These are phyloP conservation scores for Lates japonicus DNA, from an alignment of 2,797 vertebrate species.

Conservation along the genomic window DNA sequence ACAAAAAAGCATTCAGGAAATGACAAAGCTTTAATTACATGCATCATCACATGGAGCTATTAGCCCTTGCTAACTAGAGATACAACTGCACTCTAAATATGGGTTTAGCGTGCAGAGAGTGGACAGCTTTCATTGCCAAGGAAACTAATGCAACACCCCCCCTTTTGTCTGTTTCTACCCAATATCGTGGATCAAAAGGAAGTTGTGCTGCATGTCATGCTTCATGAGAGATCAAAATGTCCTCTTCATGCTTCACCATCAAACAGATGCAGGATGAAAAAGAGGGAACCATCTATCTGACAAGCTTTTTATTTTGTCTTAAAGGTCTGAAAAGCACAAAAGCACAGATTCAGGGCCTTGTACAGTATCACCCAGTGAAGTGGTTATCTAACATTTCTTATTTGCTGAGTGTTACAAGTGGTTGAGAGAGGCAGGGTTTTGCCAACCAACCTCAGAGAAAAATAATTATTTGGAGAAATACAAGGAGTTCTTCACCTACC, in stretches of 20 bases:
- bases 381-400: slow-evolving; percentile 24
- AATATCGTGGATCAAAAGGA: slow-evolving; percentile 67
- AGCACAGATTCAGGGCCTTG: not conserved
- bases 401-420: not conserved
- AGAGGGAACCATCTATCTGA: not conserved
- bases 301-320: slow-evolving; percentile 22
- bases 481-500: not conserved
- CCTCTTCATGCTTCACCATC: slow-evolving; percentile 58
- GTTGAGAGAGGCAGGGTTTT: not conserved
- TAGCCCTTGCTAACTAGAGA: slow-evolving; percentile 59
- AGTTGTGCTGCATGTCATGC: slow-evolving; percentile 36
- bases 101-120: slow-evolving; percentile 51
- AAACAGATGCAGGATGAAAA: slow-evolving; percentile 46
- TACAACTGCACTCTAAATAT: slow-evolving; percentile 68
- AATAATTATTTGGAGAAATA: not conserved
- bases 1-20: slow-evolving; percentile 64
- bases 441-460: not conserved
- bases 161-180: slow-evolving; percentile 48
- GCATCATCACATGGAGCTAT: slow-evolving; percentile 60
- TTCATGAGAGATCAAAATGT: slow-evolving; percentile 61
- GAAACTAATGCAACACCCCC: slow-evolving; percentile 67
- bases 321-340: slow-evolving; percentile 41
- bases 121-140: slow-evolving; percentile 71
- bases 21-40: slow-evolving; percentile 70
- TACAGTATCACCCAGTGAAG: not conserved